Evolutionary conservation across 2,113 vertebrate species (phyloP), one percentile per base, ranked within the genome.

Genomic region (Genyomyrus donnyi): DNA sequence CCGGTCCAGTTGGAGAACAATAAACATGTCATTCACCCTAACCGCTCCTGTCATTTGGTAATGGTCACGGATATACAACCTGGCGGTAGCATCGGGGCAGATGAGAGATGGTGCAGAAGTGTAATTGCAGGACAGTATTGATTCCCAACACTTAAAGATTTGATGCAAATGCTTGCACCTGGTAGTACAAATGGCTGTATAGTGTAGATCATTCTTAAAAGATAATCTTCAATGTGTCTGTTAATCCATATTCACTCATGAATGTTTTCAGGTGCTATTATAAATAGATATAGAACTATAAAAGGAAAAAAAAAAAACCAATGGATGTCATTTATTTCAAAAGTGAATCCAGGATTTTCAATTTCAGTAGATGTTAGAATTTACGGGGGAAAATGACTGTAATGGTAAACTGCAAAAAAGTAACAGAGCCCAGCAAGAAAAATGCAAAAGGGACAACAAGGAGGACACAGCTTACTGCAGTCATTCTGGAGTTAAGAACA

Each of bases 11-110:
- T 93, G 89, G 92, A 92, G 92, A 94, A 95, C 94, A 94, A 95
- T 96, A 95, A 95, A 96, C 95, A 95, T 91, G 95, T 94, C 95
- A 94, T 90, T 95, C 95, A 95, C 92, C 88, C 91, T 95, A 95
- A 96, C 93, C 89, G 93, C 90, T 93, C 91, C 92, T 94, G 95
- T 95, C 95, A 94, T 92, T 95, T 95, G 93, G 93, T 95, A 95
- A 96, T 95, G 94, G 94, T 90, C 91, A 90, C 89, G 92, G 91
- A 94, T 95, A 96, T 93, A 94, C 91, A 93, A 94, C 92, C 93
- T 93, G 93, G 93, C 93, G 56, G 90, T 88, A 90, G 91, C 93
- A 94, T 93, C 91, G 77, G 48, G 70, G 19, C 27, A 53, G 49
- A 89, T 45, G 74, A 87, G 0, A 46, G 88, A 48, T 58, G 50